phyloP scores from a whole-genome alignment of 2,797 vertebrate species.

The Synaphobranchus kaupii region DNA sequence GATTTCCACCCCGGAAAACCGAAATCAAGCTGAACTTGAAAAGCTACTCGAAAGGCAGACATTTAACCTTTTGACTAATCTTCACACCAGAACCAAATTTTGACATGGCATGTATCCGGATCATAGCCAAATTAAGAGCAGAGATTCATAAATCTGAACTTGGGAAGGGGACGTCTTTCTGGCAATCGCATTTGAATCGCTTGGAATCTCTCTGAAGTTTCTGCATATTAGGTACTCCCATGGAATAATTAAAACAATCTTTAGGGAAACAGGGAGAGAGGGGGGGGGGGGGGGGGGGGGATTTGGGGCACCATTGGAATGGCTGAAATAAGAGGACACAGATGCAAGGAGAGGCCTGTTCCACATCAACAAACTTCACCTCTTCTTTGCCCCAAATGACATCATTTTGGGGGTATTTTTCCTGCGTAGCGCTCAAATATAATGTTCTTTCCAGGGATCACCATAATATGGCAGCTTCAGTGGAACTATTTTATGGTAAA shows the following conservation, averaged over 20 bases:
- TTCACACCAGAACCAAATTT: slow-evolving; percentile 19
- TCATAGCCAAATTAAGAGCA: slow-evolving; percentile 62
- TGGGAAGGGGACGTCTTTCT: slow-evolving; percentile 40
- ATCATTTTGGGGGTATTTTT: background rate
- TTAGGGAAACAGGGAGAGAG: background rate
- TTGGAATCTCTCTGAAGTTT: slow-evolving; percentile 53
- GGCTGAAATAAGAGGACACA: background rate
- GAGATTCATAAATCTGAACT: slow-evolving; percentile 73
- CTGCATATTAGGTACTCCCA: slow-evolving; percentile 29
- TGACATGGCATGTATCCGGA: slow-evolving; percentile 60
- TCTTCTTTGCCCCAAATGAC: background rate
- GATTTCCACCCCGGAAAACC: slow-evolving; percentile 3
- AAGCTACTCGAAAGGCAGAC: background rate
- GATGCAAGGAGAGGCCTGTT: background rate
- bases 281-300: background rate
- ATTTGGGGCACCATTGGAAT: background rate
- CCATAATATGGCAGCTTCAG: background rate
- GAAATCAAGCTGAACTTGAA: background rate
- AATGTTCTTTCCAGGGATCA: background rate
- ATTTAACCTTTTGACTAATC: slow-evolving; percentile 6
- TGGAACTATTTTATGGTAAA: background rate
- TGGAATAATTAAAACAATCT: background rate
- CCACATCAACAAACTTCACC: background rate
- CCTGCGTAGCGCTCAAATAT: background rate
- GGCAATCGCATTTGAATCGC: slow-evolving; percentile 45